These are phyloP conservation scores for Microctonus brassicae DNA, from an alignment of 2,888 invertebrate species.

Conservation along the genomic window DNA sequence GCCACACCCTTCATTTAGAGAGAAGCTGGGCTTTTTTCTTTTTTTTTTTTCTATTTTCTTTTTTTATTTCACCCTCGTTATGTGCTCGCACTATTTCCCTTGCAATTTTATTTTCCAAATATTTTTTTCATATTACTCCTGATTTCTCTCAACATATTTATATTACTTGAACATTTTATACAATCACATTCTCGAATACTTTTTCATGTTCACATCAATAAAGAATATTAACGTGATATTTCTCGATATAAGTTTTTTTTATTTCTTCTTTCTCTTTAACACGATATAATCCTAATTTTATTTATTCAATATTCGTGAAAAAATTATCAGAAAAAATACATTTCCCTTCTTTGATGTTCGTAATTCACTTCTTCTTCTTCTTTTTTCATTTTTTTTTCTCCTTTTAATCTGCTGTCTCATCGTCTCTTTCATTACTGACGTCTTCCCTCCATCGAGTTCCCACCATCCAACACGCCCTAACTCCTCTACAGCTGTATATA, in stretches of 20 bases:
- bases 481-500: slow-evolving; percentile 7
- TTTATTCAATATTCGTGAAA: background rate
- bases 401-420: background rate
- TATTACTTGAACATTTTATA: background rate
- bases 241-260: background rate
- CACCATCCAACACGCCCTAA: slow-evolving; percentile 16
- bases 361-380: background rate
- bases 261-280: background rate
- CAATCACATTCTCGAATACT: background rate
- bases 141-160: background rate
- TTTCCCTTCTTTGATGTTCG: background rate
- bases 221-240: background rate
- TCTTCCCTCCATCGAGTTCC: slow-evolving; percentile 8
- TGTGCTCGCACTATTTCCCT: background rate
- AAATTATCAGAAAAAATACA: background rate
- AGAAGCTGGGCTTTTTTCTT: background rate
- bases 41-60: too few species aligned
- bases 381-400: background rate
- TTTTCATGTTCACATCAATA: background rate
- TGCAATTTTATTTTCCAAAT: background rate
- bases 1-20: background rate
- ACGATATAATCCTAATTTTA: too few species aligned
- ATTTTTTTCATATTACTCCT: background rate
- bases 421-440: slow-evolving; percentile 11
- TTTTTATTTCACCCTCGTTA: too few species aligned